Evolutionary conservation across 2,797 vertebrate species (phyloP), one percentile per base, ranked within the genome.

Genomic region (Cossypha niveicapilla): DNA sequence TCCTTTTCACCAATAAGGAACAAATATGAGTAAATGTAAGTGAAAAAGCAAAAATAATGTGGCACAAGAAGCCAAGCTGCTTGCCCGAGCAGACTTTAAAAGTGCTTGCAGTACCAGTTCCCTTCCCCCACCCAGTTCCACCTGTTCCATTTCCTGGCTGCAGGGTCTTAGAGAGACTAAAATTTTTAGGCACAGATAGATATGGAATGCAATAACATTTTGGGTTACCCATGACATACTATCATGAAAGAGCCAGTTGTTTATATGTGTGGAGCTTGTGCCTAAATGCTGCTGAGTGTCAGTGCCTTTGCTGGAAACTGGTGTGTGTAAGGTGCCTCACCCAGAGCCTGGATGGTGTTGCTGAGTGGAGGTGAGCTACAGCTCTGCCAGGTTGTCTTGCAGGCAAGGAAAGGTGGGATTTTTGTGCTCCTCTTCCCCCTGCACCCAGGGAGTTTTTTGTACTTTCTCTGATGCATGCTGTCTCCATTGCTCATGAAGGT

Each of bases 71-170:
- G 17, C 25, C 0, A 0, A 65, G 35, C 44, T 83, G 30, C 35
- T n/a, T 73, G 35, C 13, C n/a, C 8, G 35, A 57, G 14, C 35
- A 57, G n/a, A 48, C 30, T 65, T 56, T 22, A 25, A 48, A 65
- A 42, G 58, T 0, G 1, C 30, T 9, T 23, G 7, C 8, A 9
- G 27, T 30, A 35, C 42, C 21, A 48, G 25, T 8, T 10, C 4
- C 3, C 34, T 47, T 4, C 13, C 5, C 21, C 6, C 11, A 30
- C 11, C 10, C 18, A 35, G 32, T 63, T 44, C 18, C 39, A 70
- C 57, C 28, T 32, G 18, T 42, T 83, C 68, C 17, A n/a, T 50
- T 48, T 65, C 25, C 51, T 35, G 13, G 7, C 44, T 80, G 8
- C 25, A 50, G n/a, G 7, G 9, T 57, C 70, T 50, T 42, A 14